These are phyloP conservation scores for Aurelia sp. DNA, from an alignment of 30 jellyfish, hydroid and myxozoan species.

Conservation along the genomic window DNA sequence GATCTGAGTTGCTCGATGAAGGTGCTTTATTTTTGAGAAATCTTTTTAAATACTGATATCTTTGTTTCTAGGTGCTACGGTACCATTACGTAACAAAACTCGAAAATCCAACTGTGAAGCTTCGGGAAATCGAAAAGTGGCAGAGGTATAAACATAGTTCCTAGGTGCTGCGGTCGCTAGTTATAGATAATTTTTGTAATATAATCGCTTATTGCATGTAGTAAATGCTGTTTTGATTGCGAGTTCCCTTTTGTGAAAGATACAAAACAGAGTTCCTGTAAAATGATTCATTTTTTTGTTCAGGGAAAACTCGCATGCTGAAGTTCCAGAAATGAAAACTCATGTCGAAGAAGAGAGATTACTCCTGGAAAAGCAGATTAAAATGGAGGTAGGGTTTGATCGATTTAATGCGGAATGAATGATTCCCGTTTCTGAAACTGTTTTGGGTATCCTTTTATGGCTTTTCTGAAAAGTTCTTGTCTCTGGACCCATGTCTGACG, in stretches of 20 bases:
- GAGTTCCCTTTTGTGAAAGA: no score
- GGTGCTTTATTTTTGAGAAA: no score
- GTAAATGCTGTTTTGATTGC: no score
- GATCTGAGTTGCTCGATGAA: no score
- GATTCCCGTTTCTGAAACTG: no score
- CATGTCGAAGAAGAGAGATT: conserved; percentile 62
- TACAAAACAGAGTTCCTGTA: not conserved
- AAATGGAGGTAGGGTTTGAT: conserved; percentile 54
- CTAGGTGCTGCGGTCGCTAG: no score
- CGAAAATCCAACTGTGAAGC: conserved; percentile 33
- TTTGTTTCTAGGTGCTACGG: conserved; percentile 35
- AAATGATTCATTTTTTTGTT: not conserved
- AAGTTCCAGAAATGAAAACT: conserved; percentile 40
- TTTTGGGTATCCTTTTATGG: no score
- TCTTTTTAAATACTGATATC: not conserved
- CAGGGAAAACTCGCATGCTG: conserved; percentile 60
- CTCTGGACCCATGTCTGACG: no score
- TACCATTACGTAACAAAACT: conserved; percentile 29
- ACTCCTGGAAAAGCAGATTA: conserved; percentile 47
- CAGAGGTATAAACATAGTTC: conserved; percentile 14
- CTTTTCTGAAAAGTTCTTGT: no score
- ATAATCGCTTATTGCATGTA: no score
- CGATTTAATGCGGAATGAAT: no score
- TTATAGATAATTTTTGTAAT: no score
- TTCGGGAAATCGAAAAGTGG: conserved; percentile 53